Conservation (phyloP, 2,888 invertebrate genomes). For the Andricus curvator region DNA sequence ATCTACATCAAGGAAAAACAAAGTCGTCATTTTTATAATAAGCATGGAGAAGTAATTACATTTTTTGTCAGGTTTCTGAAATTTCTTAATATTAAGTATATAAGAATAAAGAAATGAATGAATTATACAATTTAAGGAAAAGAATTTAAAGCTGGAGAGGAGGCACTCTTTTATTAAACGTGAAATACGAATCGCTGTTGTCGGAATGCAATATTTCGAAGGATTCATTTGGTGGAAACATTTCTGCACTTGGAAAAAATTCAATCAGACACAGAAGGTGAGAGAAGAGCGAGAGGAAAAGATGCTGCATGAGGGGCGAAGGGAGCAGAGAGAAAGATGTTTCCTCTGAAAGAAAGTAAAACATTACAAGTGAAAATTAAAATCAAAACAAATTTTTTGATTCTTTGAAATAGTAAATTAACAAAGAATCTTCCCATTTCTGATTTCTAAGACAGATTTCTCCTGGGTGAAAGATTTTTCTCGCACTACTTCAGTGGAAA, state of each 20-base stretch:
- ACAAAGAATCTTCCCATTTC: constrained; percentile 12
- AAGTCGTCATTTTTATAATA: neutral
- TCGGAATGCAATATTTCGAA: constrained; percentile 78
- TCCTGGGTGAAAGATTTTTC: constrained; percentile 24
- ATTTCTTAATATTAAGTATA: no score
- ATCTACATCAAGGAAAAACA: neutral
- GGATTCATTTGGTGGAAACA: constrained; percentile 78
- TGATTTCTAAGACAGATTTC: constrained; percentile 35
- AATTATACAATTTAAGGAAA: constrained; percentile 22
- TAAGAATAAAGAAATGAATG: neutral
- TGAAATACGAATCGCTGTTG: constrained; percentile 75
- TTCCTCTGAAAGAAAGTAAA: neutral
- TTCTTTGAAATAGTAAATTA: neutral
- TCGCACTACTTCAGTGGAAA: constrained; percentile 30
- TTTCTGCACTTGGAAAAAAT: constrained; percentile 77
- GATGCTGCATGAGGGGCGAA: constrained; percentile 42
- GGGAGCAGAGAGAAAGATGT: constrained; percentile 46
- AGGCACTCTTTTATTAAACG: constrained; percentile 76
- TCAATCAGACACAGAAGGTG: constrained; percentile 74
- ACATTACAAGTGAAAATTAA: neutral
- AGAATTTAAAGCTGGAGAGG: constrained; percentile 55
- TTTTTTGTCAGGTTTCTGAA: no score
- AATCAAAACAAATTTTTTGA: constrained; percentile 1
- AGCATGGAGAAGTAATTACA: no score
- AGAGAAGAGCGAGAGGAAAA: constrained; percentile 54